phyloP scores from a whole-genome alignment of 1,140 invertebrate species.

The Cardiocondyla obscurior region DNA sequence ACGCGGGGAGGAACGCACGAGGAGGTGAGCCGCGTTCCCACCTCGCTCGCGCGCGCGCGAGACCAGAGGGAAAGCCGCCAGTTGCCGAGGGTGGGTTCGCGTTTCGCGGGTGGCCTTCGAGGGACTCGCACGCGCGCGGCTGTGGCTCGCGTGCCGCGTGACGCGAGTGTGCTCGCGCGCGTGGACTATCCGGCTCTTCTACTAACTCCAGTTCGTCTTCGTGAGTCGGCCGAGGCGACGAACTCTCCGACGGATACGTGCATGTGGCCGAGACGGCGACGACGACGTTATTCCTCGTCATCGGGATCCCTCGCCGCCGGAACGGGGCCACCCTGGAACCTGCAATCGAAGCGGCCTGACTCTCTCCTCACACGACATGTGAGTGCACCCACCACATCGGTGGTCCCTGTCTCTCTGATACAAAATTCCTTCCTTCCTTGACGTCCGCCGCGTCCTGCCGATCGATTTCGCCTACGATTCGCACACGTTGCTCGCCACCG shows the following conservation, averaged over 20 bases:
- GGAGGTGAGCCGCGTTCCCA: background rate
- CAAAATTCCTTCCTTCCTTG: background rate
- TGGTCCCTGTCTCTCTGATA: no score
- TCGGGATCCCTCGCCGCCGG: background rate
- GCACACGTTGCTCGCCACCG: background rate
- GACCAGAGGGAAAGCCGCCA: background rate
- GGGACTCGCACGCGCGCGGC: constrained; percentile 11
- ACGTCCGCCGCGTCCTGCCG: background rate
- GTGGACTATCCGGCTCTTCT: background rate
- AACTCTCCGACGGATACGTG: background rate
- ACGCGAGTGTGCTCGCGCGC: constrained; percentile 10
- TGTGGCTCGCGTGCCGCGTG: constrained; percentile 18
- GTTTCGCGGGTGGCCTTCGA: background rate
- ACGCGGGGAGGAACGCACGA: background rate
- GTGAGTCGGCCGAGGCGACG: background rate
- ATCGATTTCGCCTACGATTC: constrained; percentile 7
- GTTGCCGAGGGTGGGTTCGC: constrained; percentile 21
- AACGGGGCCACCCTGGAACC: background rate
- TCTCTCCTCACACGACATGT: background rate
- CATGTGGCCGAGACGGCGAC: constrained; percentile 16
- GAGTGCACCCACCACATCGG: background rate
- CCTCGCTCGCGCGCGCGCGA: background rate
- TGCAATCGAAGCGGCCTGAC: background rate
- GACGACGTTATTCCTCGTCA: background rate
- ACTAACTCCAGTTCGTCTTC: no score